Evolutionary conservation across 2,113 vertebrate species (phyloP), one percentile per base, ranked within the genome.

Genomic region (Formicarius rufipectus): DNA sequence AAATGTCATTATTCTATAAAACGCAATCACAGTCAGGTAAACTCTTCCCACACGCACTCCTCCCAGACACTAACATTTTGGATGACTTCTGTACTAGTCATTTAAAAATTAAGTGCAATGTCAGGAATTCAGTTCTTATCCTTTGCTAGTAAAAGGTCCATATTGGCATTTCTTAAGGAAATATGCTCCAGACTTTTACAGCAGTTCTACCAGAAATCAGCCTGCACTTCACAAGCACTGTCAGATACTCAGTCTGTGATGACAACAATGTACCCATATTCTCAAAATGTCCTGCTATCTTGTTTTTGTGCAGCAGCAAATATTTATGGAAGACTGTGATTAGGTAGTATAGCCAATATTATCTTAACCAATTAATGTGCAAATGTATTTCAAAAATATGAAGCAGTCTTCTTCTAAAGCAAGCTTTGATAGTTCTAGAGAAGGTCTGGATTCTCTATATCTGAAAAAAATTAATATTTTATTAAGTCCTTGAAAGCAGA

Each of bases 11-110:
- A 14, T 42, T 59, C 42, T 56, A n/a, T 4, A 22, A 37, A 75
- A 55, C 0, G 0, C 15, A 17, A 27, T 56, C 40, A 75, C 24
- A 49, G 62, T 22, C 56, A 67, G 17, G 1, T 16, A 64, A 83
- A 22, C 33, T 30, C 44, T 52, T 84, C 73, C 52, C 64, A 45
- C 50, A 37, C 10, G 18, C 16, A 4, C 2, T 13, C 44, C 31
- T 42, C 50, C 56, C 75, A 71, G 55, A 78, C 87, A 45, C 30
- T 22, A 73, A 58, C 15, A 44, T 35, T 72, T 17, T 56, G 37
- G 40, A 39, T 83, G 14, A 80, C 45, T 90, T 86, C 58, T 66
- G 58, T 33, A 21, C 82, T 49, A 28, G 3, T 64, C 16, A 40
- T 74, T 91, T 89, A 59, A 66, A 62, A 49, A 58, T 37, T 60